Evolutionary conservation across 2,797 vertebrate genomes (phyloP).

Genomic region (Peromyscus eremicus): DNA sequence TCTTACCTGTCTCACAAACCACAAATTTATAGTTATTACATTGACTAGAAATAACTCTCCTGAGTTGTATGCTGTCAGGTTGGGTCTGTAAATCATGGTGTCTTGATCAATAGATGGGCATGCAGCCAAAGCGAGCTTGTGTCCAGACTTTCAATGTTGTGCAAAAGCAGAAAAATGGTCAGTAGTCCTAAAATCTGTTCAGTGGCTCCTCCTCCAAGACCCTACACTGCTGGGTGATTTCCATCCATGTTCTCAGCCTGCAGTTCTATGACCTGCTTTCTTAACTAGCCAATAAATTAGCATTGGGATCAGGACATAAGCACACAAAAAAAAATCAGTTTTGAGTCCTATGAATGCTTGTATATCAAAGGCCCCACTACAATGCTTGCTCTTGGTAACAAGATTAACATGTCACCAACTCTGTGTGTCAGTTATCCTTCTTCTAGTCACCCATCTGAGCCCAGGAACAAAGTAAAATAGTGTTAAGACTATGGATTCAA

Average conservation of each 20-base stretch:
- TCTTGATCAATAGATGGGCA: constrained; percentile 11
- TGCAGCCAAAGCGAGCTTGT: background rate
- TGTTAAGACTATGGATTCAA: background rate
- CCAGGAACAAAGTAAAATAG: background rate
- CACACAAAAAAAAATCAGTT: background rate
- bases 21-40: constrained; percentile 36
- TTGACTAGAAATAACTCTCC: constrained; percentile 25
- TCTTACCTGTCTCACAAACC: constrained; percentile 23
- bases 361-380: background rate
- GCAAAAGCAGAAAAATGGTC: constrained; percentile 12
- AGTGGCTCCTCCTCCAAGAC: background rate
- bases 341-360: background rate
- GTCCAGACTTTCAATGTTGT: background rate
- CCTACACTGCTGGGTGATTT: background rate
- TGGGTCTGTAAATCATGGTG: background rate
- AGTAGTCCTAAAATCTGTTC: background rate
- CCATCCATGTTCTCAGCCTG: background rate
- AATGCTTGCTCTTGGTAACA: background rate
- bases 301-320: background rate
- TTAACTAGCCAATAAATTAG: background rate
- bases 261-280: background rate
- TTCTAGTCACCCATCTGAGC: background rate
- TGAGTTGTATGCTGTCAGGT: background rate
- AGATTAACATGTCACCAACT: background rate
- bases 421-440: background rate